These are phyloP conservation scores for Zaprionus davidi DNA, from an alignment of 1,140 invertebrate genomes.

Conservation along the genomic window DNA sequence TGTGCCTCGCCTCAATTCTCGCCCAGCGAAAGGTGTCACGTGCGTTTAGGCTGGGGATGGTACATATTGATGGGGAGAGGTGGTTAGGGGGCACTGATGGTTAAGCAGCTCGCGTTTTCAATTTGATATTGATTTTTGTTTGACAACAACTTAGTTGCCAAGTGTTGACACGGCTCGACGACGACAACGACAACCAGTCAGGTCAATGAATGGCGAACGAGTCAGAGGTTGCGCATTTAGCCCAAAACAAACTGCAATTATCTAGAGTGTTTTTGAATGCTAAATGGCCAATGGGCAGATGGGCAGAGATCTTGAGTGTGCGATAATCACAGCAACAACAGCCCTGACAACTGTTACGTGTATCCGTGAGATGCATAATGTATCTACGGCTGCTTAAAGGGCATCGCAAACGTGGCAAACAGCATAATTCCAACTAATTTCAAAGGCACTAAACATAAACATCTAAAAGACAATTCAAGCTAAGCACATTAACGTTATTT, in stretches of 20 bases:
- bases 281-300: not conserved
- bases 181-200: constrained; percentile 8
- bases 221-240: constrained; percentile 22
- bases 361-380: constrained; percentile 20
- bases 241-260: constrained; percentile 23
- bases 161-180: constrained; percentile 57
- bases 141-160: constrained; percentile 36
- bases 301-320: not conserved
- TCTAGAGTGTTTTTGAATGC: constrained; percentile 22
- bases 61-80: not conserved
- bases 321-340: constrained; percentile 3
- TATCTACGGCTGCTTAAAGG: constrained; percentile 8
- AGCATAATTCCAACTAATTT: not conserved
- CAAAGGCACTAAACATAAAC: not conserved
- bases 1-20: constrained; percentile 30
- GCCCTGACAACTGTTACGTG: constrained; percentile 25
- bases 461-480: not conserved
- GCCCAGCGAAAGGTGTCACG: constrained; percentile 56
- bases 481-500: not conserved
- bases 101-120: constrained; percentile 42
- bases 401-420: not conserved
- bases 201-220: constrained; percentile 37
- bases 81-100: constrained; percentile 5
- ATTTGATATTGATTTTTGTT: constrained; percentile 63
- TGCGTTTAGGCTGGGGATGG: constrained; percentile 12